These are phyloP conservation scores for Fopius arisanus DNA, from an alignment of 1,140 invertebrate species.

Conservation along the genomic window DNA sequence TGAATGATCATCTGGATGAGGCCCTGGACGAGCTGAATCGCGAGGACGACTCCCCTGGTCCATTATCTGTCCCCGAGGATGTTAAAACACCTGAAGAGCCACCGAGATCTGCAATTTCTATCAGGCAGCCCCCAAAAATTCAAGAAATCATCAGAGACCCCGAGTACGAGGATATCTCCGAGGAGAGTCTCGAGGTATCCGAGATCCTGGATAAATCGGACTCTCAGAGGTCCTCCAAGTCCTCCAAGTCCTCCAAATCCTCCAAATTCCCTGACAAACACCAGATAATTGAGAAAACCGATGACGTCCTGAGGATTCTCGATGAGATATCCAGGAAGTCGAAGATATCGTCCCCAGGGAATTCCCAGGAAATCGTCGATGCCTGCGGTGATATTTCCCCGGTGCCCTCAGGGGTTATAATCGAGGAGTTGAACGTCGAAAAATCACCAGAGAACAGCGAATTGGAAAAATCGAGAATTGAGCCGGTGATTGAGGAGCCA, in stretches of 20 bases:
- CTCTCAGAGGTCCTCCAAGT: slow-evolving; percentile 23
- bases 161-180: slow-evolving; percentile 62
- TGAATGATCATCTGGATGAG: slow-evolving; percentile 27
- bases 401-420: background rate
- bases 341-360: background rate
- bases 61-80: background rate
- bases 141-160: slow-evolving; percentile 43
- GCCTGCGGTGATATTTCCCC: slow-evolving; percentile 26
- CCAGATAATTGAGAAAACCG: slow-evolving; percentile 46
- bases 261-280: slow-evolving; percentile 46
- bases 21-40: background rate
- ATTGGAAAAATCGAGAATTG: background rate
- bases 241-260: slow-evolving; percentile 44
- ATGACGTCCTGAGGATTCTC: slow-evolving; percentile 50
- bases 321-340: slow-evolving; percentile 51
- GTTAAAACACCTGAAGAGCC: background rate
- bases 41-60: background rate
- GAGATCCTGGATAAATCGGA: slow-evolving; percentile 58
- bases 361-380: slow-evolving; percentile 26
- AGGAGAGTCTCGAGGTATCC: slow-evolving; percentile 60
- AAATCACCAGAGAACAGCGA: background rate
- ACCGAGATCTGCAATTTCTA: background rate
- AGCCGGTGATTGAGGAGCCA: slow-evolving; percentile 21
- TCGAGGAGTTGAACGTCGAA: background rate
- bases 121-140: background rate